Conservation (phyloP, 2,888 invertebrate genomes). For the Heliconius sara region DNA sequence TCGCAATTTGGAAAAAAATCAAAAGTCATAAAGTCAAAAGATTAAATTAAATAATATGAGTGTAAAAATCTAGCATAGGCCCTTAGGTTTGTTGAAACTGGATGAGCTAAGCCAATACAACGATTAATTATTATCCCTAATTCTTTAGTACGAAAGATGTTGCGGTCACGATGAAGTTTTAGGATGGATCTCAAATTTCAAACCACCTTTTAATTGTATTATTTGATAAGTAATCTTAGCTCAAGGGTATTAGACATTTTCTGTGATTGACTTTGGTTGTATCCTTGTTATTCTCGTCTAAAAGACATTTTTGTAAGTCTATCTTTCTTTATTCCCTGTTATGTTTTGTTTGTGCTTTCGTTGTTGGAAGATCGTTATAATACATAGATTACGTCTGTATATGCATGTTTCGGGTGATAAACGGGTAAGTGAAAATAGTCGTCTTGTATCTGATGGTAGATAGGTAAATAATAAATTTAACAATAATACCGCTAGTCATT, state of each 20-base stretch:
- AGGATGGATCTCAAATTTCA: constrained; percentile 35
- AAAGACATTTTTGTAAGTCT: constrained; percentile 54
- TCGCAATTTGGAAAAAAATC: constrained; percentile 47
- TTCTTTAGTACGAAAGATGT: constrained; percentile 53
- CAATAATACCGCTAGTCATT: constrained; percentile 74
- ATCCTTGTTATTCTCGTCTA: constrained; percentile 53
- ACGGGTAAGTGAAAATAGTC: constrained; percentile 72
- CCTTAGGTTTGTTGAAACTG: constrained; percentile 59
- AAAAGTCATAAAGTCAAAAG: constrained; percentile 44
- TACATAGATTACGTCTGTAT: constrained; percentile 46
- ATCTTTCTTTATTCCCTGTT: constrained; percentile 51
- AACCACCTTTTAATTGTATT: constrained; percentile 34
- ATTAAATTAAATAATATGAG: constrained; percentile 42
- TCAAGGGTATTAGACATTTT: constrained; percentile 52
- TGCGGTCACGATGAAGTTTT: constrained; percentile 46
- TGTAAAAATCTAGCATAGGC: constrained; percentile 49
- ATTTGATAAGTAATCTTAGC: constrained; percentile 38
- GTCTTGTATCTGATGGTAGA: constrained; percentile 73
- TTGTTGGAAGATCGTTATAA: constrained; percentile 44
- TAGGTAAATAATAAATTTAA: constrained; percentile 78
- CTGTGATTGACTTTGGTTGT: constrained; percentile 67
- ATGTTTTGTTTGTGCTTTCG: constrained; percentile 49
- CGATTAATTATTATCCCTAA: constrained; percentile 69
- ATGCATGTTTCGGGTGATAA: constrained; percentile 77
- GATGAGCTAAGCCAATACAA: constrained; percentile 76